phyloP scores from a whole-genome alignment of 2,888 invertebrate genomes.

The Drosophila limbata region DNA sequence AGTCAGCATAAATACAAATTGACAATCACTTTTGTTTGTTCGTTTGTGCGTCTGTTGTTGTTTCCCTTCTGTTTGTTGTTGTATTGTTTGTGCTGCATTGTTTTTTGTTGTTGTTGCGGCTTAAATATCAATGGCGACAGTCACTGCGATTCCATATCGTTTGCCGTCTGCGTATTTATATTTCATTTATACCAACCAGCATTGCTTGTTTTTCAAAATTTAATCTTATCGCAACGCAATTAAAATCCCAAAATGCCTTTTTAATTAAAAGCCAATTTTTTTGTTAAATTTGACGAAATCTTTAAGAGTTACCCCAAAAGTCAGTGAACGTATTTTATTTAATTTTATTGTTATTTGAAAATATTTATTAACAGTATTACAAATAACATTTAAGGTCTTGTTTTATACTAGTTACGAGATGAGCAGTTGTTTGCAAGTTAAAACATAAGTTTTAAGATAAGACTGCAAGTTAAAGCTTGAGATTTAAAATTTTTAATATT shows the following conservation, averaged over 20 bases:
- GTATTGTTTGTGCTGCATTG: neutral
- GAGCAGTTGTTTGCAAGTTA: no score
- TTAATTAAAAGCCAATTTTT: constrained; percentile 49
- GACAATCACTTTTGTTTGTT: constrained; percentile 56
- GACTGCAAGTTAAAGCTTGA: no score
- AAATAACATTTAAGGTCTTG: no score
- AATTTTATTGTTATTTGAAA: neutral
- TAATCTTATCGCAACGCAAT: constrained; percentile 70
- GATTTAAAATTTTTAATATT: no score
- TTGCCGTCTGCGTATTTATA: constrained; percentile 56
- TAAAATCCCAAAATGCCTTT: constrained; percentile 73
- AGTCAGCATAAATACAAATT: constrained; percentile 68
- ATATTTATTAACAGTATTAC: no score
- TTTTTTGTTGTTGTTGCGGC: constrained; percentile 53
- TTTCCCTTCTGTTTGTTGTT: constrained; percentile 23
- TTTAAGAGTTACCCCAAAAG: neutral
- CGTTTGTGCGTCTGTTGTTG: constrained; percentile 12
- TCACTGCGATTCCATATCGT: constrained; percentile 53
- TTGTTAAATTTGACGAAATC: neutral
- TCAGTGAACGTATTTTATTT: neutral
- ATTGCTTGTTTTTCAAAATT: constrained; percentile 51
- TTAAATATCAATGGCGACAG: constrained; percentile 69
- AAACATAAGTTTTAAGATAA: no score
- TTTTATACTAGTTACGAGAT: no score
- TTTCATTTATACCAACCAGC: constrained; percentile 50